Conservation (phyloP, 2,888 invertebrate genomes). For the Morpho deidamia region DNA sequence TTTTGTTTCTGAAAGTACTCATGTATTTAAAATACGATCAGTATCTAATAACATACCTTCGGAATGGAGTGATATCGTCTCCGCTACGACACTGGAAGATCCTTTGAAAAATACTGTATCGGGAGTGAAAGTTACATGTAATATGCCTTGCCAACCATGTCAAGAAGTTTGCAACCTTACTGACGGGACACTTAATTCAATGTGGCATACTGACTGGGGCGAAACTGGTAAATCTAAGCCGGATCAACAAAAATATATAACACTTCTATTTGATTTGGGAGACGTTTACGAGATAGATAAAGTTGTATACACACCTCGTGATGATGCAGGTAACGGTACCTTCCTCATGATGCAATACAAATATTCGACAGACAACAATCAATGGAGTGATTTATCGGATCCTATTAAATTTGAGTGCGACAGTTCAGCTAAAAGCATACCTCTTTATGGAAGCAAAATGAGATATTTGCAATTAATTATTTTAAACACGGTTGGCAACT, state of each 20-base stretch:
- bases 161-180: constrained; percentile 33
- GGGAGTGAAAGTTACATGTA: constrained; percentile 32
- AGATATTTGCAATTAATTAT: constrained; percentile 46
- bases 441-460: constrained; percentile 34
- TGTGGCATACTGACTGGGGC: constrained; percentile 36
- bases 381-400: constrained; percentile 43
- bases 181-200: constrained; percentile 19
- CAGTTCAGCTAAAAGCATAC: constrained; percentile 40
- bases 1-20: constrained; percentile 40
- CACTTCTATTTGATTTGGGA: constrained; percentile 33
- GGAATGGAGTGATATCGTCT: constrained; percentile 51
- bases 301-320: constrained; percentile 51
- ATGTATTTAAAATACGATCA: constrained; percentile 52
- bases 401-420: constrained; percentile 38
- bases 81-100: constrained; percentile 38
- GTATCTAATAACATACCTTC: constrained; percentile 43
- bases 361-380: constrained; percentile 38
- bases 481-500: constrained; percentile 46
- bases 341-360: constrained; percentile 46
- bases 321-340: constrained; percentile 56
- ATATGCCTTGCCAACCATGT: constrained; percentile 32
- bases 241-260: constrained; percentile 20
- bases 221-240: constrained; percentile 21
- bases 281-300: constrained; percentile 36
- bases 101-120: constrained; percentile 35